Percentiles rank a stretch among this genome's conserved stretches.
Conservation (phyloP, 2,888 invertebrate genomes). For the Macropis europaea region DNA sequence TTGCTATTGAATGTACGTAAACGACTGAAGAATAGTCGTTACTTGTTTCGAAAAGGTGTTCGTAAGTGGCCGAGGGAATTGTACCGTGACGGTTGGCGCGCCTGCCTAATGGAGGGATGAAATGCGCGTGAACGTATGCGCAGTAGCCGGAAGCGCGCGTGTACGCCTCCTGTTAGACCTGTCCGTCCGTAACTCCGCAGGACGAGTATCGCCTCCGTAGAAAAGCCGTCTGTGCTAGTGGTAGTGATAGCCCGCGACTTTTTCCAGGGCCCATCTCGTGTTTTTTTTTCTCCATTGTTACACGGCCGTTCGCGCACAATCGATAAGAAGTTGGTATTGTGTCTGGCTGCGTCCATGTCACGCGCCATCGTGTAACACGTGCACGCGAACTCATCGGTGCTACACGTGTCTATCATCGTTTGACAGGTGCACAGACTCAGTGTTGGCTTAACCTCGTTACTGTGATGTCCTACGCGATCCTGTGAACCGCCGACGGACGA, state of each 20-base stretch:
- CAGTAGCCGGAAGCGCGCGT: conserved; percentile 55
- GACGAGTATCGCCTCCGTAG: conserved; percentile 56
- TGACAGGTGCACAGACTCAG: conserved; percentile 1
- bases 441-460: neutral
- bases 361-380: conserved; percentile 30
- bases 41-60: conserved; percentile 2
- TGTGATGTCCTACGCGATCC: neutral
- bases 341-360: neutral
- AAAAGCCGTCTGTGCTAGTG: conserved; percentile 50
- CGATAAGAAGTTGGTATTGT: conserved; percentile 38
- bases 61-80: conserved; percentile 23
- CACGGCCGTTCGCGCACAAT: conserved; percentile 30
- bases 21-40: too few relatives aligned
- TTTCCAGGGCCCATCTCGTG: neutral
- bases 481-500: conserved; percentile 4
- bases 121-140: conserved; percentile 52
- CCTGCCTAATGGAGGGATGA: conserved; percentile 21
- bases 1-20: too few relatives aligned
- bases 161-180: conserved; percentile 53
- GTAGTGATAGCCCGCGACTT: conserved; percentile 30
- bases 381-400: conserved; percentile 27
- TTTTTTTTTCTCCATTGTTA: neutral
- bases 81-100: conserved; percentile 35
- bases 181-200: conserved; percentile 56
- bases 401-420: conserved; percentile 44